Percentiles rank a stretch among this genome's conserved stretches.
These are phyloP conservation scores for Lutraria rhynchaena DNA, from an alignment of 1,140 invertebrate genomes.

Conservation along the genomic window DNA sequence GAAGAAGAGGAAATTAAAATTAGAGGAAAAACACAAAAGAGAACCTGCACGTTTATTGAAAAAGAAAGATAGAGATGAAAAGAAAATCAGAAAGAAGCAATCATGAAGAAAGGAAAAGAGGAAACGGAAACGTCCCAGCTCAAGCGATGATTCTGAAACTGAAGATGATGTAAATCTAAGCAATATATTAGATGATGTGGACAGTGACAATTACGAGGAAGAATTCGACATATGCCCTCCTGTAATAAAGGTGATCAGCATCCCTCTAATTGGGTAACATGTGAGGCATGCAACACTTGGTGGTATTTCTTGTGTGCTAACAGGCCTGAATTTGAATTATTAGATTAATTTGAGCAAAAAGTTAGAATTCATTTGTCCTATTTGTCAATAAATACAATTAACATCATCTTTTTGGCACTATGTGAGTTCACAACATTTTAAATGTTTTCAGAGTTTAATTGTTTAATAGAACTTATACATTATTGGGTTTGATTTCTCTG, in stretches of 20 bases:
- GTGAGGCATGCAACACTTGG: not conserved
- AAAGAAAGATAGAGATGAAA: no score
- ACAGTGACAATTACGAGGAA: conserved; percentile 2
- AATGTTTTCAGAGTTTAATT: no score
- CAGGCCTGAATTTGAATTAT: not conserved
- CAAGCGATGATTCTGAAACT: no score
- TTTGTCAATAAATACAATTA: no score
- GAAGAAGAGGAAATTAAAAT: not conserved
- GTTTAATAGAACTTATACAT: no score
- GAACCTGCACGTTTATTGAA: not conserved
- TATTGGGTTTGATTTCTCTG: no score
- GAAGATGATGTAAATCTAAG: no score
- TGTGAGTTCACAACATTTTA: no score
- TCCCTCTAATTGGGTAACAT: not conserved
- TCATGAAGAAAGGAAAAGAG: no score
- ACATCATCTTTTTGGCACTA: no score
- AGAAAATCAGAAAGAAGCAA: no score
- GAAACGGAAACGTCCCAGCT: no score
- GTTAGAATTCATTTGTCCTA: not conserved
- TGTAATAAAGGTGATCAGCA: conserved; percentile 19
- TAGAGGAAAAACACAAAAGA: not conserved
- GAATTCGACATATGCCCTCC: conserved; percentile 9
- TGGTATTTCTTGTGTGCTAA: conserved; percentile 22
- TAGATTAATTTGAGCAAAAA: conserved; percentile 7
- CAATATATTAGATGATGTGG: conserved; percentile 3